Evolutionary conservation across 30 jellyfish, hydroid and myxozoan species (phyloP), one percentile per base, ranked within the genome.

Genomic region (Clytia hemisphaerica): DNA sequence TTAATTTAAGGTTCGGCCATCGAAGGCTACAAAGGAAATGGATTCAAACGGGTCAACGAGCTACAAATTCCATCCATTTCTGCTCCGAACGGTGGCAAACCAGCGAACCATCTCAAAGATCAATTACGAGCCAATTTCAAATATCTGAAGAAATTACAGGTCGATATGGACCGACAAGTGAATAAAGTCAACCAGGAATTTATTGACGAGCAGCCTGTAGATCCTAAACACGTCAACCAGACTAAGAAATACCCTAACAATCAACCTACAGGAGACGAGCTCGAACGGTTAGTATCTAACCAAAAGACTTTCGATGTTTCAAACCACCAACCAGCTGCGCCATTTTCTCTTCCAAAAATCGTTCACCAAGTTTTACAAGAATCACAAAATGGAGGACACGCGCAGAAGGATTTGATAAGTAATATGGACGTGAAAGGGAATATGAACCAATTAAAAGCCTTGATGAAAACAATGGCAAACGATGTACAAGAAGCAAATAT

Each of bases 391-490:
- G n/a, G n/a, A n/a, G n/a, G n/a, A n/a, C n/a, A n/a, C n/a, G n/a
- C n/a, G n/a, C n/a, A n/a, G n/a, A 69, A 75, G 30, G 74, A 69
- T 24, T 49, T 69, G 18, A 54, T 49, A 2, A 44, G 57, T 69
- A 69, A 69, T 69, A 33, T 69, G 4, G 49, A 69, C 26, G 46
- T 69, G 16, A 69, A 69, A 1, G 81, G 81, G 19, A 69, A 69
- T 30, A 69, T 69, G 81, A 54, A 69, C 32, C 81, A 69, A 14
- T 69, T 69, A 50, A 69, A 69, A 49, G 24, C 40, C 55, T 50
- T 69, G 30, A 69, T 69, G 81, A 49, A 16, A 14, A 34, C 45
- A 4, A 69, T 69, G 81, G 54, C 33, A 30, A 28, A 69, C 21
- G 38, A 69, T 45, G 59, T 69, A 29, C 22, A 69, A 18, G 40